These are phyloP conservation scores for Antennarius maculatus DNA, from an alignment of 2,797 vertebrate species.

Conservation along the genomic window DNA sequence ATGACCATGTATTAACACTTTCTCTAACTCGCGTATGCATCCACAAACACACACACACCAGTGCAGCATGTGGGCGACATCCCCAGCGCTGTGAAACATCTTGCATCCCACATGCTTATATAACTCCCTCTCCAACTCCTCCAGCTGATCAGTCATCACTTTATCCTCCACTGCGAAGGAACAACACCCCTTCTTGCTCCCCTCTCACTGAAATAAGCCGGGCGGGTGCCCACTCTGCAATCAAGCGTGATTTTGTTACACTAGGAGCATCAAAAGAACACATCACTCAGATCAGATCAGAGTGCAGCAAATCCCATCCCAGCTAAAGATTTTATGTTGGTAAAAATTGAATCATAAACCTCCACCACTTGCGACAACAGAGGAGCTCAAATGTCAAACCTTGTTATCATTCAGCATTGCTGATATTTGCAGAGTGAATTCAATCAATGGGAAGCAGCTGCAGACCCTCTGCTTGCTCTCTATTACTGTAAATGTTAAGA, in stretches of 20 bases:
- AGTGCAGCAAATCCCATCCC: conserved; percentile 37
- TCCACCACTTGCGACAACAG: conserved; percentile 35
- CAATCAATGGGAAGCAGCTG: conserved; percentile 8
- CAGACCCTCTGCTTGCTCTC: background rate
- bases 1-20: conserved; percentile 55
- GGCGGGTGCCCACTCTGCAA: conserved; percentile 42
- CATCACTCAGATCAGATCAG: conserved; percentile 37
- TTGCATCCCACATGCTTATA: conserved; percentile 81
- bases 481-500: conserved; percentile 5
- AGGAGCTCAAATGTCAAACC: conserved; percentile 36
- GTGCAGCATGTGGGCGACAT: conserved; percentile 71
- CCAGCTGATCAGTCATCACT: conserved; percentile 77
- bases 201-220: conserved; percentile 45
- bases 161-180: conserved; percentile 61
- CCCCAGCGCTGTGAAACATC: conserved; percentile 74
- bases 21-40: conserved; percentile 60
- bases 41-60: conserved; percentile 38
- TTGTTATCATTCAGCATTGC: conserved; percentile 9
- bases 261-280: conserved; percentile 53
- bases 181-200: conserved; percentile 37
- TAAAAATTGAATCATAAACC: conserved; percentile 39
- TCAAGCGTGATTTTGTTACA: conserved; percentile 48
- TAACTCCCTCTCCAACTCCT: conserved; percentile 79
- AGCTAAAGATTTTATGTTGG: conserved; percentile 36
- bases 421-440: conserved; percentile 29